Base-by-base conservation (phyloP, 2,797 vertebrate genomes). In the Galagoides demidoff region DNA sequence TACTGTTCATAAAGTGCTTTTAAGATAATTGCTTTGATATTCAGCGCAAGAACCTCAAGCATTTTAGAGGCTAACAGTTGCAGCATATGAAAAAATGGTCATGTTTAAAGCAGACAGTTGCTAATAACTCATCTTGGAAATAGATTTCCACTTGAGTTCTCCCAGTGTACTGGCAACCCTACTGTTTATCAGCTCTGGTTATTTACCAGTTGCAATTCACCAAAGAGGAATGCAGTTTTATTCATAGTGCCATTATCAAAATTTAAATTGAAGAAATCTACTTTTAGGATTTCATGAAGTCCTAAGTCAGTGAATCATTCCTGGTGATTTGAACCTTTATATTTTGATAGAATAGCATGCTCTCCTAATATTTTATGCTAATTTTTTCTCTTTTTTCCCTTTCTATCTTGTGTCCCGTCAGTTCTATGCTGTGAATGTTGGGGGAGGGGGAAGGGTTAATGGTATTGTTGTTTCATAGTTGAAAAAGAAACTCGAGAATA, bases 1-100 rank as follows among this genome's bases (percentile, higher is more conserved):
- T 31, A 93, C 27, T 96, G 92, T 89, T 95, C 39, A 68, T 81
- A 9, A 87, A 70, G 55, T 92, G 88, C 90, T 97, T 90, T 94
- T 83, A 86, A 88, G 74, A 39, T 95, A 78, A 57, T 70, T 71
- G 31, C 73, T 95, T 92, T 52, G 10, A 43, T 74, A 57, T 13
- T 49, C 23, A 92, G n/a, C 52, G 3, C 7, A 57, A 87, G 71
- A 90, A 71, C 52, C 13, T 93, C 63, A 85, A 90, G 71, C 81
- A 37, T 86, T 96, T 94, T 95, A 74, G 77, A 55, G 77, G 45
- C 37, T 93, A 87, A 63, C 37, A 59, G 59, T 89, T 90, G 66
- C 43, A 95, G 63, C 63, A 19, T 70, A 39, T 79, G 73, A 73
- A 85, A 85, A 78, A 79, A 55, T 45, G 63, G 45, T 57, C 45